phyloP scores from a whole-genome alignment of 2,113 vertebrate genomes.

The Syngnathus floridae region DNA sequence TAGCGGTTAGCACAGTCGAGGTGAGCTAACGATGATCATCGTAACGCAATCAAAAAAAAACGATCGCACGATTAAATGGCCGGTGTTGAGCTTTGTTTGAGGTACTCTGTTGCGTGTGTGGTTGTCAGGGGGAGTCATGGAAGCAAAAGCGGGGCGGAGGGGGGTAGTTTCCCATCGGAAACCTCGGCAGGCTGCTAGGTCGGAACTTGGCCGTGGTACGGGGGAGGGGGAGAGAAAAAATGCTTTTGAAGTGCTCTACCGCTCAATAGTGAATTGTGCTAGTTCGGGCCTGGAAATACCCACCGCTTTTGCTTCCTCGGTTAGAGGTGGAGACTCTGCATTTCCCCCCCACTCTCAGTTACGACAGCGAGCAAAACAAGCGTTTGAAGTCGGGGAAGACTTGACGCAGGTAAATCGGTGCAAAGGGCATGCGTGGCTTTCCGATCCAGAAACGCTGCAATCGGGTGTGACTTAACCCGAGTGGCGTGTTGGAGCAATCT shows the following conservation, averaged over 20 bases:
- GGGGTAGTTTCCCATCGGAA: constrained; percentile 61
- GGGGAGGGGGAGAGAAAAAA: constrained; percentile 63
- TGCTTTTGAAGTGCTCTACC: constrained; percentile 68
- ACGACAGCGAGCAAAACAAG: constrained; percentile 36
- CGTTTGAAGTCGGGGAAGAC: constrained; percentile 16
- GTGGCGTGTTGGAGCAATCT: constrained; percentile 6
- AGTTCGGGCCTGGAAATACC: constrained; percentile 69
- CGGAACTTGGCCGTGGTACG: constrained; percentile 62
- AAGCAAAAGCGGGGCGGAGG: constrained; percentile 55
- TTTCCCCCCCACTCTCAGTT: constrained; percentile 37
- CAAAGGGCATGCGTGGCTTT: constrained; percentile 10
- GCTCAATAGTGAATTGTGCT: constrained; percentile 69
- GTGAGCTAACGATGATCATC: constrained; percentile 24
- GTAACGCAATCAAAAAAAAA: not conserved
- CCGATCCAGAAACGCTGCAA: constrained; percentile 11
- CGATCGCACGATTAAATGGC: not conserved
- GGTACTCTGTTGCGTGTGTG: constrained; percentile 11
- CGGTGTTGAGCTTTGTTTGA: not conserved
- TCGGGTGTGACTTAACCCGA: constrained; percentile 5
- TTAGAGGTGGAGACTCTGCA: constrained; percentile 59
- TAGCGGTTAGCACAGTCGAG: constrained; percentile 37
- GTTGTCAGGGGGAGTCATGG: constrained; percentile 51
- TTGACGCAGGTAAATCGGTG: constrained; percentile 38
- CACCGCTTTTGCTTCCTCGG: constrained; percentile 52
- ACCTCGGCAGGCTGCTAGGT: constrained; percentile 65